Base-by-base conservation (phyloP, 2,797 vertebrate genomes). In the Emys orbicularis region DNA sequence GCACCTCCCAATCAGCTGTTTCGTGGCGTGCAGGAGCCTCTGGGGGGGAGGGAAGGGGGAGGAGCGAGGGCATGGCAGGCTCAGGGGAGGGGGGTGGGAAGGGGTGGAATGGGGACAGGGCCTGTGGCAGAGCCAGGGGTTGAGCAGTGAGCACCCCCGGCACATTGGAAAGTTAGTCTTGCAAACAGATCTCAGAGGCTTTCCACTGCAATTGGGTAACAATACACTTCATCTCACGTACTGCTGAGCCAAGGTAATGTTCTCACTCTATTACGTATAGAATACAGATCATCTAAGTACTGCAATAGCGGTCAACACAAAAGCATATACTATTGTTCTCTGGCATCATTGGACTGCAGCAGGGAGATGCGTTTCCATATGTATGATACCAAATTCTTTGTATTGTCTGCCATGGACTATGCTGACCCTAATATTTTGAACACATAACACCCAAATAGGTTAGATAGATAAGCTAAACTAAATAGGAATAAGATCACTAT, bases 281-380 rank as follows among this genome's bases (percentile, higher is more conserved):
- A 79, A 79, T 34, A 57, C 34, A 1, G 2, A 15, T 84, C 0
- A 0, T 56, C 44, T 54, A 54, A 84, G 54, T 77, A 19, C 12
- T 18, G 9, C 0, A 2, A 81, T 57, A 72, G 80, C 0, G 57
- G 53, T 34, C 77, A 90, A 31, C 74, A 18, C 54, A 27, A 23
- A 72, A 41, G 37, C n/a, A 72, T 41, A 41, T 23, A 6, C 9
- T 72, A 37, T 3, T 72, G 19, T 72, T 25, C 19, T 72, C n/a
- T 25, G 68, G 68, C 37, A 72, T 87, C 12, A 8, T 0, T 44
- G 57, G 80, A 90, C 80, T 10, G 52, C 92, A 94, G 80, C 6
- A 83, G 31, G 13, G 88, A 4, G 18, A 59, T 0, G 0, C 4
- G 50, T 49, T 88, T 72, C 19, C 37, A 37, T 23, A 68, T 5